These are phyloP conservation scores for Drosophila maculinotata DNA, from an alignment of 2,888 invertebrate genomes.

Conservation along the genomic window DNA sequence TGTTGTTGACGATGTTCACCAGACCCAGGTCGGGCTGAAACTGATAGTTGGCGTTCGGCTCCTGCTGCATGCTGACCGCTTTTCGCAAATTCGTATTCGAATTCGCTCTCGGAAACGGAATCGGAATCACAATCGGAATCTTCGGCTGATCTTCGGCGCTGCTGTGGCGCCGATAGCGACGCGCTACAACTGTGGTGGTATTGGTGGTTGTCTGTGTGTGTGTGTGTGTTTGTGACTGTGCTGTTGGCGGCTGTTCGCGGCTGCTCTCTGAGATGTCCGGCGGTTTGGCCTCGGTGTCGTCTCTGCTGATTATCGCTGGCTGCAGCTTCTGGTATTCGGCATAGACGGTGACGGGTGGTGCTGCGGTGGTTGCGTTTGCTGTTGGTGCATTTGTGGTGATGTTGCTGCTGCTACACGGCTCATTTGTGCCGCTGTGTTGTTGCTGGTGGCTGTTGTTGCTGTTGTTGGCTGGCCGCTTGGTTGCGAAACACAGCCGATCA, in stretches of 20 bases:
- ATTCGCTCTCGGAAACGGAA: conserved; percentile 28
- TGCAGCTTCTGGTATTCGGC: conserved; percentile 73
- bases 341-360: conserved; percentile 50
- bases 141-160: conserved; percentile 64
- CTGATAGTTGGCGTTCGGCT: conserved; percentile 84
- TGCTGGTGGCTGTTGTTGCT: conserved; percentile 45
- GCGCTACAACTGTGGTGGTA: conserved; percentile 16
- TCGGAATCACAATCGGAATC: conserved; percentile 33
- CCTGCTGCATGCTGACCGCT: conserved; percentile 84
- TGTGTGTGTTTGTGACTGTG: conserved; percentile 2
- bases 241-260: conserved; percentile 13
- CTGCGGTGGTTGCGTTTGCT: conserved; percentile 33
- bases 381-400: conserved; percentile 41
- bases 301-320: conserved; percentile 73
- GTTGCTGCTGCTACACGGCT: conserved; percentile 38
- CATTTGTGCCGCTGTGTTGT: conserved; percentile 46
- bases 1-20: conserved; percentile 82
- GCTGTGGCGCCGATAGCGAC: conserved; percentile 60
- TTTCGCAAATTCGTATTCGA: conserved; percentile 53
- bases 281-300: conserved; percentile 70
- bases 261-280: conserved; percentile 61
- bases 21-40: conserved; percentile 85
- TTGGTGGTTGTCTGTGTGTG: conserved; percentile 5
- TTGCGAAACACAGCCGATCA: conserved; percentile 95
- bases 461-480: conserved; percentile 89